A percentile compares a stretch with the other conserved stretches of the same genome.
phyloP scores from a whole-genome alignment of 2,888 invertebrate species.

The Nasonovia ribisnigri region DNA sequence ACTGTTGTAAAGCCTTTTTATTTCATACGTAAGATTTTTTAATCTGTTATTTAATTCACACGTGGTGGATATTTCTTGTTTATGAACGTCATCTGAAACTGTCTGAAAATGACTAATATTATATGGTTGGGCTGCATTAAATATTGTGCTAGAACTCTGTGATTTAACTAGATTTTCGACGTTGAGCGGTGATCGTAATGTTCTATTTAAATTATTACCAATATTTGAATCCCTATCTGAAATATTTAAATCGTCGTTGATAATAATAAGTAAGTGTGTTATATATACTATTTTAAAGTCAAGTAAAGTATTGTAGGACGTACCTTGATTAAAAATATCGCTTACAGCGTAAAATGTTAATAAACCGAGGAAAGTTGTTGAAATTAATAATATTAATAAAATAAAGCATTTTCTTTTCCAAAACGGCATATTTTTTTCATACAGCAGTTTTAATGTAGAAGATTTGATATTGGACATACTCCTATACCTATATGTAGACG shows the following conservation, averaged over 20 bases:
- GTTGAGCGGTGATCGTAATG: background rate
- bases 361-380: background rate
- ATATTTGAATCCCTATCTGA: background rate
- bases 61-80: background rate
- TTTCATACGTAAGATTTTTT: conserved; percentile 14
- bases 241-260: conserved; percentile 5
- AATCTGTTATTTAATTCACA: background rate
- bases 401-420: conserved; percentile 49
- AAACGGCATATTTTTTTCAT: background rate
- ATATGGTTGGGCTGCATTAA: background rate
- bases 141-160: background rate
- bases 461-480: background rate
- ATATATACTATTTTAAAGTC: background rate
- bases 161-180: background rate
- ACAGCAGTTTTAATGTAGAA: conserved; percentile 4
- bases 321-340: conserved; percentile 49
- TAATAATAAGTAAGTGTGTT: background rate
- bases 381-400: background rate
- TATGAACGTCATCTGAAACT: background rate
- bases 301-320: background rate
- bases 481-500: conserved; percentile 23
- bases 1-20: conserved; percentile 9
- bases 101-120: background rate
- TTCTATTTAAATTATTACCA: background rate
- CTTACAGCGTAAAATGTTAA: background rate